Base-by-base conservation (phyloP, 1,140 invertebrate species). In the Cotesia vestalis region DNA sequence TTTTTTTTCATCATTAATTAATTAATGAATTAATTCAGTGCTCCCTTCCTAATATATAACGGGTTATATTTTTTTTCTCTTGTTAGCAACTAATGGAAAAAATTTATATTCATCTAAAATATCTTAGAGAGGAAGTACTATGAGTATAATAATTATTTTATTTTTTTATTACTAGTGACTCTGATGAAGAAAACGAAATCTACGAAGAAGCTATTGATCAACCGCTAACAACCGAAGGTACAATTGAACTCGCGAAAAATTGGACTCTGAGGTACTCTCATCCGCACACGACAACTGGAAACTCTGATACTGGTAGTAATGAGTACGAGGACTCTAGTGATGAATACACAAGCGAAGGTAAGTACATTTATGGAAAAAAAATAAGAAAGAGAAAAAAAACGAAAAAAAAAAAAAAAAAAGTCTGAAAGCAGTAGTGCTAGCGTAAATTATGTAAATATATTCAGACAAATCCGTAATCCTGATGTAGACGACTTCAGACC, bases 321-420 rank as follows among this genome's bases (percentile, higher is more conserved):
- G 89, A 89, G 63, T 88, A 88, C 55, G 88, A 90, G 74, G 91
- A 91, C 69, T 89, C 89, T 17, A 90, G 90, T 20, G 90, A 91
- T 71, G 91, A 92, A 77, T 91, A 91, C 75, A 90, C 88, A 55
- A 90, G 89, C 76, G 90, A 90, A 83, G 91, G 90, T 91, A 80
- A 76, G 76, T 75, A 38, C 62, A 69, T 14, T 53, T 40, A 60
- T 73, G 20, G 36, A 36, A 55, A 17, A 40, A 71, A 55, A 66
- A 60, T 20, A 36, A 35, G 27, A 71, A 74, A 20, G 35, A 51
- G 34, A 70, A 68, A 70, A 46, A 46, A 8, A 46, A 5, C 1
- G 8, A 11, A 46, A 46, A 46, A 46, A 11, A 46, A 71, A 46
- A 71, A 71, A 71, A 63, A 76, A 69, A 69, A 71, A 57, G 71